Base-by-base conservation (phyloP, 1,140 invertebrate genomes). In the Anthonomus grandis region DNA sequence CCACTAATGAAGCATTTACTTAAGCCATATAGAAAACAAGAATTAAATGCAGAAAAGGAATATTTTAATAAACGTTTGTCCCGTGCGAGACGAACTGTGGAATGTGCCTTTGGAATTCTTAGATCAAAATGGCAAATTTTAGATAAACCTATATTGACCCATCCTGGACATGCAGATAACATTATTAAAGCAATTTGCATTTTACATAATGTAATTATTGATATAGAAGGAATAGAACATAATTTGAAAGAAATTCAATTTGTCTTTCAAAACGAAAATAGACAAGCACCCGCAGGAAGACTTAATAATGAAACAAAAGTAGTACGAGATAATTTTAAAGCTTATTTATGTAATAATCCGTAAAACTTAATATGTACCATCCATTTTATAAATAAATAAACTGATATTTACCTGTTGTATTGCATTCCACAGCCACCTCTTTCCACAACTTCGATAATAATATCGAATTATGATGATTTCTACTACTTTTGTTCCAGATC, bases 41-140 rank as follows among this genome's bases (percentile, higher is more conserved):
- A 31, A 8, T 31, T 31, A 31, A 31, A 31, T n/a, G 27, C 27
- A 6, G 27, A 31, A 31, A 31, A 31, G n/a, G 27, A 31, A 31
- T 8, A 6, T 6, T 31, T 31, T 31, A 31, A 31, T 31, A 31
- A 31, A 31, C 27, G 27, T 31, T n/a, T 31, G 27, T 31, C 27
- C n/a, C 27, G 27, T 31, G 27, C 27, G 6, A 6, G 27, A 31
- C 27, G 27, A 6, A 31, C 27, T 31, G 27, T 31, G 27, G 27
- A 31, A 31, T 31, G 27, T 31, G 27, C 27, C n/a, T 31, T 31
- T 31, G 27, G 27, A 6, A 31, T 31, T n/a, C 17, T 62, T 0
- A 44, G 8, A n/a, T 63, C 68, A 45, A 73, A 72, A 54, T 77
- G 70, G 72, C 59, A 68, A 49, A 70, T 77, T 50, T 73, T 77